phyloP scores from a whole-genome alignment of 2,113 vertebrate genomes.

The Siniperca knerii region DNA sequence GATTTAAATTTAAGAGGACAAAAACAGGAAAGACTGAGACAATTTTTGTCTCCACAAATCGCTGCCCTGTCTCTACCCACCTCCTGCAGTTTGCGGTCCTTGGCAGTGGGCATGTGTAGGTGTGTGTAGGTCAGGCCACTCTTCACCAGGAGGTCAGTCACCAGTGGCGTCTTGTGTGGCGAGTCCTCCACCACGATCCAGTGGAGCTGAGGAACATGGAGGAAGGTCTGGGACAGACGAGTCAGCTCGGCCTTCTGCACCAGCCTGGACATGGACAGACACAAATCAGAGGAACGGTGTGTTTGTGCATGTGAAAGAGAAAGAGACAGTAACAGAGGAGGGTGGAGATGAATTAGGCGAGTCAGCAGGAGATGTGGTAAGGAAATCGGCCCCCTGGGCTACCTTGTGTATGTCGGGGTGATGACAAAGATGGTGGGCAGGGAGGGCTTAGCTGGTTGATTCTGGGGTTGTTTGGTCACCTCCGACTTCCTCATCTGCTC shows the following conservation, averaged over 20 bases:
- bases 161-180: conserved; percentile 76
- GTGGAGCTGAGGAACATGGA: conserved; percentile 86
- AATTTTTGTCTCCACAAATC: background rate
- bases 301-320: background rate
- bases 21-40: background rate
- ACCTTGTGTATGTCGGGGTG: conserved; percentile 93
- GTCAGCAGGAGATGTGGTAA: too few species aligned
- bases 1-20: background rate
- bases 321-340: background rate
- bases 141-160: conserved; percentile 79
- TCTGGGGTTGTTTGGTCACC: conserved; percentile 75
- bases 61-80: conserved; percentile 13
- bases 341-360: background rate
- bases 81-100: conserved; percentile 85
- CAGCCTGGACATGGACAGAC: conserved; percentile 69
- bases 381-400: background rate
- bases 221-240: conserved; percentile 86
- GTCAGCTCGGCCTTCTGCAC: conserved; percentile 89
- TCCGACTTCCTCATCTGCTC: conserved; percentile 77
- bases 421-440: conserved; percentile 89
- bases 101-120: conserved; percentile 82
- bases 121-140: conserved; percentile 86
- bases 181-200: conserved; percentile 90
- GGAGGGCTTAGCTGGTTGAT: conserved; percentile 56
- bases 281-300: background rate